Conservation (phyloP, 2,888 invertebrate species). For the Alcis repandata region DNA sequence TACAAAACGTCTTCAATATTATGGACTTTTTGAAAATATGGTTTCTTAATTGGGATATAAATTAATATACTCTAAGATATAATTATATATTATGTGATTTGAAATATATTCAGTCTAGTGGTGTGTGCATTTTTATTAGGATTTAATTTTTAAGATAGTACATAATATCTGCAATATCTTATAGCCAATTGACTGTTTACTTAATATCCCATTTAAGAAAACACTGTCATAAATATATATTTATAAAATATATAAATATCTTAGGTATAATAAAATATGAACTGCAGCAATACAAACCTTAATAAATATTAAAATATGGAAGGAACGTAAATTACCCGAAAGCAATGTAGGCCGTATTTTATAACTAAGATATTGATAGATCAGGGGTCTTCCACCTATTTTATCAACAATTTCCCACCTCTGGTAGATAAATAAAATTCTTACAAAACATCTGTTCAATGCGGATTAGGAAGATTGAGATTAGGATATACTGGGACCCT, state of each 20-base stretch:
- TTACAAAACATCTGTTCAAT: not conserved
- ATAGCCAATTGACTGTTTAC: slow-evolving; percentile 22
- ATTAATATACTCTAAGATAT: slow-evolving; percentile 4
- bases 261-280: slow-evolving; percentile 46
- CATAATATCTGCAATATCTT: not conserved
- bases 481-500: too few species aligned
- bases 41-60: slow-evolving; percentile 38
- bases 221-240: slow-evolving; percentile 35
- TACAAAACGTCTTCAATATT: slow-evolving; percentile 49
- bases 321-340: slow-evolving; percentile 57
- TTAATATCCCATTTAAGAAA: slow-evolving; percentile 41
- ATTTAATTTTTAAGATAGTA: slow-evolving; percentile 9
- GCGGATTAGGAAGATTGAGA: too few species aligned
- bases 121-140: slow-evolving; percentile 6
- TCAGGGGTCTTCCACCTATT: slow-evolving; percentile 12
- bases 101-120: slow-evolving; percentile 19
- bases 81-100: not conserved
- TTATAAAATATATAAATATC: slow-evolving; percentile 49
- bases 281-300: slow-evolving; percentile 49
- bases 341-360: slow-evolving; percentile 47
- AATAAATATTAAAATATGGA: slow-evolving; percentile 56
- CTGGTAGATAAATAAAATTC: too few species aligned
- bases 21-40: slow-evolving; percentile 38
- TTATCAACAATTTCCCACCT: not conserved
- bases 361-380: slow-evolving; percentile 25